Conservation (phyloP, 2,888 invertebrate genomes). For the Piscicola geometra region DNA sequence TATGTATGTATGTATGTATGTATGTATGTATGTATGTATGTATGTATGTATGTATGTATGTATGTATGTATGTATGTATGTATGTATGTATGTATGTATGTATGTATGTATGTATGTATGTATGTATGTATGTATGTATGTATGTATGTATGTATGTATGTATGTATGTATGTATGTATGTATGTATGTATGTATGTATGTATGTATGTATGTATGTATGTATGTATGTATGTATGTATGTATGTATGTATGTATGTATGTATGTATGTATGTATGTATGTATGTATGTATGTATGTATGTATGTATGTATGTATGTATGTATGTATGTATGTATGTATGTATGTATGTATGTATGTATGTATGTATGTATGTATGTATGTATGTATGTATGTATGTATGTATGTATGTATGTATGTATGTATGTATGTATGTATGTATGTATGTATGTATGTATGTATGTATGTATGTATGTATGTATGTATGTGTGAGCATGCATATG, state of each 20-base stretch:
- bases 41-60: constrained; percentile 16
- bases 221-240: constrained; percentile 37
- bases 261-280: constrained; percentile 35
- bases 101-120: constrained; percentile 32
- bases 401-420: constrained; percentile 1
- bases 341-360: constrained; percentile 31
- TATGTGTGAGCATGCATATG: too few relatives aligned
- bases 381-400: background rate
- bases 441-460: too few relatives aligned
- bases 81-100: constrained; percentile 35
- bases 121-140: constrained; percentile 30
- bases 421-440: too few relatives aligned
- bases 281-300: constrained; percentile 34
- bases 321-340: constrained; percentile 33
- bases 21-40: background rate
- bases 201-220: constrained; percentile 32
- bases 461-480: too few relatives aligned
- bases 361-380: constrained; percentile 33
- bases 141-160: constrained; percentile 34
- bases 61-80: constrained; percentile 31
- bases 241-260: constrained; percentile 37
- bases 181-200: constrained; percentile 33
- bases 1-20: background rate
- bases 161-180: constrained; percentile 32
- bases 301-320: constrained; percentile 36